Evolutionary conservation across 2,113 vertebrate genomes (phyloP), one percentile per base, ranked within the genome.

Genomic region (Scytalopus superciliaris): DNA sequence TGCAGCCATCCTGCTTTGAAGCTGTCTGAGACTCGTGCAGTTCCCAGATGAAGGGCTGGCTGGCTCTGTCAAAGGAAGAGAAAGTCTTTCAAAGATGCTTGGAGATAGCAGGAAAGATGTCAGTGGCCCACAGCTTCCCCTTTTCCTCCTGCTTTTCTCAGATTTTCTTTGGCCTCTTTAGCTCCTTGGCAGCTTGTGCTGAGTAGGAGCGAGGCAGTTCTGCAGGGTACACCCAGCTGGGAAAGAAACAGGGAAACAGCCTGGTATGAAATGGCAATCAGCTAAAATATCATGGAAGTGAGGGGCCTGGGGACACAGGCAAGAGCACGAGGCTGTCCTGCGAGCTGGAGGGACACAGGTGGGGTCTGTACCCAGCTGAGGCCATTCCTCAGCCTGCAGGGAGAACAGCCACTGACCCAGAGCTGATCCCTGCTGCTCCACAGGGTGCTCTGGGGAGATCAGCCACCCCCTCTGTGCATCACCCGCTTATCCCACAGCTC

Each of bases 1-100:
- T 35, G 89, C 63, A 75, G 89, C 87, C 81, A 21, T 67, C 39
- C 47, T 57, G 63, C 96, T 97, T 95, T 96, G 95, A 97, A 95
- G 90, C 64, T 78, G 60, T 33, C 85, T 88, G 92, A 81, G 89
- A 83, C 91, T 91, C 3, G 11, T 66, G 53, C 82, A 94, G 91
- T 59, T 90, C 91, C 79, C 91, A 91, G 49, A 95, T 91, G 93
- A 97, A 94, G 85, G 92, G 80, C 79, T 64, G 66, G 47, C 82
- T 74, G 67, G 16, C 57, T 97, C 87, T 84, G 75, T 77, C 85
- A 93, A 74, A 95, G 49, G 74, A 49, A 78, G 70, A 67, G 89
- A 85, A 81, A 89, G 75, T 59, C 79, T 91, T 91, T 96, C 94
- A 86, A 76, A 95, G 95, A 53, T 39, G 44, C 50, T 72, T n/a